Conservation (phyloP, 1,140 invertebrate genomes). For the Leptinotarsa undecemlineata region DNA sequence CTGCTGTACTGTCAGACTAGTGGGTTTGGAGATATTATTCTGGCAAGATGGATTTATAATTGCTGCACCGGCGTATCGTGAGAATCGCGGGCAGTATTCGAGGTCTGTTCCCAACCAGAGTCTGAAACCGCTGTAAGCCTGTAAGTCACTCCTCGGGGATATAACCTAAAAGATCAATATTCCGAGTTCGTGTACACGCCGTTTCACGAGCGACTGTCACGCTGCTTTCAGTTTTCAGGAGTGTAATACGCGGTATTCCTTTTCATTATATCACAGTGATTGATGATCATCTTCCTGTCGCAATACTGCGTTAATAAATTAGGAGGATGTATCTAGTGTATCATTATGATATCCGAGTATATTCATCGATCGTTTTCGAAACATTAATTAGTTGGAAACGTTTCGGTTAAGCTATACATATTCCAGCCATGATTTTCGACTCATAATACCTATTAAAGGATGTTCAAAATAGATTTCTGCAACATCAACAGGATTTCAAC, state of each 20-base stretch:
- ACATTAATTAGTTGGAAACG: too few relatives aligned
- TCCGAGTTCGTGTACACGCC: slow-evolving; percentile 38
- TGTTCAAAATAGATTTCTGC: too few relatives aligned
- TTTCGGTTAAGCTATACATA: too few relatives aligned
- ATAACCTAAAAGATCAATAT: slow-evolving; percentile 53
- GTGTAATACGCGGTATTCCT: neutral
- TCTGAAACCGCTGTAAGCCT: slow-evolving; percentile 35
- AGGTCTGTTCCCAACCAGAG: slow-evolving; percentile 40
- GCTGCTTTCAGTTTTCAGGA: slow-evolving; percentile 16
- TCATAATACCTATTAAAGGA: too few relatives aligned
- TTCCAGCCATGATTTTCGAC: too few relatives aligned
- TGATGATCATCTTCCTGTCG: too few relatives aligned
- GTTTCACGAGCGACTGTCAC: slow-evolving; percentile 32
- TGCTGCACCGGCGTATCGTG: slow-evolving; percentile 28
- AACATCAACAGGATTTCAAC: too few relatives aligned
- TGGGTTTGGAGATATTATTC: neutral
- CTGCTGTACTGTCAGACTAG: neutral
- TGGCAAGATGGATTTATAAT: neutral
- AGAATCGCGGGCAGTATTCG: slow-evolving; percentile 32
- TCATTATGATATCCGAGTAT: too few relatives aligned
- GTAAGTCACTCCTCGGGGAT: slow-evolving; percentile 46
- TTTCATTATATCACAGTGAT: too few relatives aligned
- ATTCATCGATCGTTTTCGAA: too few relatives aligned
- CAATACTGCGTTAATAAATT: too few relatives aligned
- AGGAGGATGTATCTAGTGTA: too few relatives aligned